Base-by-base conservation (phyloP, 2,797 vertebrate species). In the Sibirionetta formosa region DNA sequence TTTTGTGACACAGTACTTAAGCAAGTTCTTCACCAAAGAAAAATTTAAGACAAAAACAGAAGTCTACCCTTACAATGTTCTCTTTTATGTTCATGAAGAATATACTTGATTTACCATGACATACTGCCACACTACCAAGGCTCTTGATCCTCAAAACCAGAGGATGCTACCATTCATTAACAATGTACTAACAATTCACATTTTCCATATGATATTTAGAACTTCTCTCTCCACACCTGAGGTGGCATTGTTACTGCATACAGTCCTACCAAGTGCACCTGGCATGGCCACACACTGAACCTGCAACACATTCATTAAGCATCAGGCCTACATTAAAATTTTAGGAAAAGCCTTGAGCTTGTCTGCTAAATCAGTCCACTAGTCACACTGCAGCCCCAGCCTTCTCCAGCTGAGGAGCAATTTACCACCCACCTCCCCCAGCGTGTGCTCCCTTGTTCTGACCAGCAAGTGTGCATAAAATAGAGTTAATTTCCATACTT, bases 381-480 rank as follows among this genome's bases (percentile, higher is more conserved):
- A 65, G 13, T 58, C 16, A 24, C 24, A 29, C 69, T 85, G 57
- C 40, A 95, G 50, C 82, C 64, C 78, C 64, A 88, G 56, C 51
- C 57, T 92, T 53, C 88, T 96, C 77, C 80, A 90, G 73, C 68
- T 20, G 2, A 94, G 83, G 85, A 95, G 20, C 70, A 90, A 92
- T 95, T 92, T 90, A 96, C 95, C 88, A 90, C 87, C 93, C 63
- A 83, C 73, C 35, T 80, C 8, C 17, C 51, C 23, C 93, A 96
- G 89, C 85, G 73, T 1, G 80, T 70, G 24, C 38, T 72, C 51
- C 36, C 24, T 14, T 93, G 65, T 57, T 94, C 81, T 90, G 68
- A 48, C 73, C 65, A 84, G 70, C 75, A 77, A 87, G 46, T 4
- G 1, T 3, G 1, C 17, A 2, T 51, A 77, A 68, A n/a, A 68